Evolutionary conservation across 2,113 vertebrate genomes (phyloP).

Genomic region (Corythoichthys intestinalis): DNA sequence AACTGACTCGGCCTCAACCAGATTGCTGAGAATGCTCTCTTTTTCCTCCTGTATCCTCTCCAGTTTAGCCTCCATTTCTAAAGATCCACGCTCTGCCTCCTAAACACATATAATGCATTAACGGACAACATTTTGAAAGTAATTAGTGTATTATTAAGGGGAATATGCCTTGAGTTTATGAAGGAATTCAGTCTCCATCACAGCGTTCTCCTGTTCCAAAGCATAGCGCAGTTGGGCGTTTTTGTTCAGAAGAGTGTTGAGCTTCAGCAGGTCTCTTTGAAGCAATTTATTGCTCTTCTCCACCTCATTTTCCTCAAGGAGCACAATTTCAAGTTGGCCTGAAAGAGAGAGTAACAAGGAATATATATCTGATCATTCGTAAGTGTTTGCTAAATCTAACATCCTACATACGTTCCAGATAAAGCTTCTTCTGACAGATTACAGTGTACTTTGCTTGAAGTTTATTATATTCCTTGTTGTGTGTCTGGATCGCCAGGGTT

Average conservation of each 20-base stretch:
- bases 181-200: slow-evolving; percentile 77
- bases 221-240: slow-evolving; percentile 62
- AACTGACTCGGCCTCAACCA: slow-evolving; percentile 89
- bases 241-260: slow-evolving; percentile 73
- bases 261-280: slow-evolving; percentile 77
- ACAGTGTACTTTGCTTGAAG: slow-evolving; percentile 71
- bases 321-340: slow-evolving; percentile 82
- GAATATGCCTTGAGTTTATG: slow-evolving; percentile 75
- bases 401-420: slow-evolving; percentile 74
- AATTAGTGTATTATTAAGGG: rapidly evolving
- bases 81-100: slow-evolving; percentile 78
- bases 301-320: slow-evolving; percentile 72
- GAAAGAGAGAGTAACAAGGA: background rate
- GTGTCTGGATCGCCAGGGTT: slow-evolving; percentile 70
- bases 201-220: slow-evolving; percentile 67
- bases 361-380: background rate
- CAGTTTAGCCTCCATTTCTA: slow-evolving; percentile 78
- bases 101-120: slow-evolving; percentile 36
- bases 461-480: slow-evolving; percentile 56
- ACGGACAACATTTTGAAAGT: background rate
- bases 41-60: slow-evolving; percentile 78
- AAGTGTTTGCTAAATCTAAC: background rate
- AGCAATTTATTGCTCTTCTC: slow-evolving; percentile 72
- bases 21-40: slow-evolving; percentile 69
- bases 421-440: slow-evolving; percentile 82